These are phyloP conservation scores for Acanthopleura granulata DNA, from an alignment of 2,888 invertebrate species.

Conservation along the genomic window DNA sequence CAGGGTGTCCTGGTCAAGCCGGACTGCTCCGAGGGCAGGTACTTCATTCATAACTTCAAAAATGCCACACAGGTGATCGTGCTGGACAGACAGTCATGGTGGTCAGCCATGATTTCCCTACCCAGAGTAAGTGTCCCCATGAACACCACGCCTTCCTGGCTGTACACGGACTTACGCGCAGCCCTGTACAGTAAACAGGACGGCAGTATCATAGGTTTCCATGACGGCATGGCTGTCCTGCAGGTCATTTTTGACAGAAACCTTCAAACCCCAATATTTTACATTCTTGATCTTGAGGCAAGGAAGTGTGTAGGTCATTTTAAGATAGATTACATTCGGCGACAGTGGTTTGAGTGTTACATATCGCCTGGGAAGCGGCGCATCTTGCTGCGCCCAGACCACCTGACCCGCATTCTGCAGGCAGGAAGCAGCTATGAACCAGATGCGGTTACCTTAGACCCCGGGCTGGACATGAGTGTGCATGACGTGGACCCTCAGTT, in stretches of 20 bases:
- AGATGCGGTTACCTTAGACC: conserved; percentile 33
- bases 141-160: conserved; percentile 32
- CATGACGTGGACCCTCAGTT: conserved; percentile 38
- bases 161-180: conserved; percentile 23
- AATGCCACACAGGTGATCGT: conserved; percentile 37
- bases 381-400: conserved; percentile 47
- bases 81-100: conserved; percentile 38
- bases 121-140: conserved; percentile 31
- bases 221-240: conserved; percentile 40
- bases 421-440: conserved; percentile 40
- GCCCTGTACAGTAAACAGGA: conserved; percentile 35
- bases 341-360: conserved; percentile 53
- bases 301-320: conserved; percentile 44
- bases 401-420: conserved; percentile 37
- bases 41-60: conserved; percentile 35
- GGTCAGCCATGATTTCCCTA: conserved; percentile 33
- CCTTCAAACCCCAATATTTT: conserved; percentile 44
- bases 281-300: conserved; percentile 42
- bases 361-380: conserved; percentile 46
- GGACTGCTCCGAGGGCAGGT: conserved; percentile 46
- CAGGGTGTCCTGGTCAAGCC: conserved; percentile 47
- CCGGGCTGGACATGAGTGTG: conserved; percentile 30
- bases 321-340: conserved; percentile 37
- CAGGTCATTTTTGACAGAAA: conserved; percentile 46
- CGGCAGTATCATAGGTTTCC: conserved; percentile 45